A percentile compares a stretch with the other conserved stretches of the same genome.
Evolutionary conservation across 1,140 invertebrate genomes (phyloP).

Genomic region (Ptiloglossa arizonensis): DNA sequence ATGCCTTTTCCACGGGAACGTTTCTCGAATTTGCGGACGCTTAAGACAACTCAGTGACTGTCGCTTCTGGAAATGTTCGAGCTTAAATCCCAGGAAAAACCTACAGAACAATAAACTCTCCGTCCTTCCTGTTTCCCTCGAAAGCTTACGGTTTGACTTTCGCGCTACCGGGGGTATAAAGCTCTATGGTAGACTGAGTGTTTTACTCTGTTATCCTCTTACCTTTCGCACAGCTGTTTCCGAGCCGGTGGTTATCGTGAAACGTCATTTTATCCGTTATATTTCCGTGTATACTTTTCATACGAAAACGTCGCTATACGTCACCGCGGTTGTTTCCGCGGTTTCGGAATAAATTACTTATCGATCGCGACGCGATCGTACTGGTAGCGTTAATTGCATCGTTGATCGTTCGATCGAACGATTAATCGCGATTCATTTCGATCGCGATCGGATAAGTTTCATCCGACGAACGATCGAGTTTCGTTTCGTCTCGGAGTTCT

Average conservation of each 20-base stretch:
- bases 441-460: no score
- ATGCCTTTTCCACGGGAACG: background rate
- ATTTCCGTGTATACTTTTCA: conserved; percentile 25
- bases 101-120: conserved; percentile 62
- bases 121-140: conserved; percentile 45
- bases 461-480: no score
- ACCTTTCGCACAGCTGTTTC: conserved; percentile 57
- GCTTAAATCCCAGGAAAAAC: conserved; percentile 60
- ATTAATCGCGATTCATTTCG: background rate
- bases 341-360: background rate
- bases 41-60: conserved; percentile 28
- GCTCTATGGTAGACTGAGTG: conserved; percentile 60
- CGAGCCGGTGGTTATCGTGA: conserved; percentile 24
- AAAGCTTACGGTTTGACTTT: conserved; percentile 68
- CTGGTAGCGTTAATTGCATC: no score
- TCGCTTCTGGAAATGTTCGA: conserved; percentile 29
- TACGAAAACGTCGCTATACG: background rate
- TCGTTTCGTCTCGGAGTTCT: no score
- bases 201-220: conserved; percentile 72
- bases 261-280: conserved; percentile 41
- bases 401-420: accelerated
- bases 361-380: no score
- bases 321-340: background rate
- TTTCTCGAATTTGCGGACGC: conserved; percentile 28
- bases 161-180: conserved; percentile 51